Conservation (phyloP, 2,113 vertebrate species). For the Acanthisitta chloris region DNA sequence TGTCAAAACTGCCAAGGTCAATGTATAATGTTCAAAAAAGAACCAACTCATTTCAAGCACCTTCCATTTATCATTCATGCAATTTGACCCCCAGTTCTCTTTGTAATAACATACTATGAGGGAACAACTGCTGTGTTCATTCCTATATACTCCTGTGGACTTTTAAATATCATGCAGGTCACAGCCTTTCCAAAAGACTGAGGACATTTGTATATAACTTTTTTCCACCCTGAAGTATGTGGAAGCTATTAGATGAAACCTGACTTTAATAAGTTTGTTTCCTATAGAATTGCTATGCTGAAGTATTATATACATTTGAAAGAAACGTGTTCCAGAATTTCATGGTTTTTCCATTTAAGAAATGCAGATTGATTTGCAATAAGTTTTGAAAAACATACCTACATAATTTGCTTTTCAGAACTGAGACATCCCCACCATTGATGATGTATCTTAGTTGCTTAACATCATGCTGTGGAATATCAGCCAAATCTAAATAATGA, state of each 20-base stretch:
- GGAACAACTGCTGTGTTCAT: slow-evolving; percentile 88
- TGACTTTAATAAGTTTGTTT: slow-evolving; percentile 57
- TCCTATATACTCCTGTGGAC: slow-evolving; percentile 81
- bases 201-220: slow-evolving; percentile 76
- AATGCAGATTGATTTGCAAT: background rate
- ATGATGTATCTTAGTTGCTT: slow-evolving; percentile 36
- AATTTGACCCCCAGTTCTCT: slow-evolving; percentile 89
- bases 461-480: slow-evolving; percentile 21
- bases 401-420: background rate
- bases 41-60: slow-evolving; percentile 86
- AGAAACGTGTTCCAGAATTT: background rate
- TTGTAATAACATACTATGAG: slow-evolving; percentile 89
- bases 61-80: slow-evolving; percentile 91
- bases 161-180: slow-evolving; percentile 80
- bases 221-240: slow-evolving; percentile 44
- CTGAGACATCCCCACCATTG: background rate
- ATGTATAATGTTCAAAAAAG: slow-evolving; percentile 84
- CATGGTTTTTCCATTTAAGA: background rate
- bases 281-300: background rate
- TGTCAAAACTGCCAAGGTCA: slow-evolving; percentile 97
- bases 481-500: slow-evolving; percentile 32
- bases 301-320: background rate
- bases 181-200: slow-evolving; percentile 75
- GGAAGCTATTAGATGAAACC: slow-evolving; percentile 60
- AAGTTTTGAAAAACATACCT: background rate